phyloP scores from a whole-genome alignment of 2,888 invertebrate species.

The Scrobipalpa atriplicella region DNA sequence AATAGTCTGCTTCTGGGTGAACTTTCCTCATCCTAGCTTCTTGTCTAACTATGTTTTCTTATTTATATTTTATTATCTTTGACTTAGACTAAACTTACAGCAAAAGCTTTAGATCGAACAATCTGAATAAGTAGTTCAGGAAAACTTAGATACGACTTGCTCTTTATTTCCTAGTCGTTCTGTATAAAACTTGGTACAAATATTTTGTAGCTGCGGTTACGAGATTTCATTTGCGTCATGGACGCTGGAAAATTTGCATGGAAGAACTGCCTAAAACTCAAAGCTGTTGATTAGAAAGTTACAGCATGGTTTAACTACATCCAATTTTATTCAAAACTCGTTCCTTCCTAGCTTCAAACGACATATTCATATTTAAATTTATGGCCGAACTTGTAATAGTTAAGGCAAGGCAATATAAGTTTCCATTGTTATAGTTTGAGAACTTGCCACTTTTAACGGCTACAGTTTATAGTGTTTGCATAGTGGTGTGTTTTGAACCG shows the following conservation, averaged over 20 bases:
- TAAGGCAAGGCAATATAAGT: constrained; percentile 65
- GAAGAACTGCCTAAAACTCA: not conserved
- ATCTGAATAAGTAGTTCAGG: too few relatives aligned
- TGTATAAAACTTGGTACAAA: too few relatives aligned
- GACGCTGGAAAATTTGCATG: not conserved
- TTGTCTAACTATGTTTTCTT: too few relatives aligned
- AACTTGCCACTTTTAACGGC: constrained; percentile 51
- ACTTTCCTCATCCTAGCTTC: too few relatives aligned
- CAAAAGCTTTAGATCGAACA: too few relatives aligned
- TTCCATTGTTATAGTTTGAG: constrained; percentile 58
- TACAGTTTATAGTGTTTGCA: constrained; percentile 38
- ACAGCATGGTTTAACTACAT: constrained; percentile 40
- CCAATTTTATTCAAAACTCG: constrained; percentile 47
- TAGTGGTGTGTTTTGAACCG: not conserved
- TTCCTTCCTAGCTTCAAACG: constrained; percentile 55
- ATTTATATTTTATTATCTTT: too few relatives aligned
- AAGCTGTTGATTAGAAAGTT: not conserved
- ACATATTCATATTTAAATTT: constrained; percentile 79
- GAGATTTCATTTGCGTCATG: too few relatives aligned
- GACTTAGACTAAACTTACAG: too few relatives aligned
- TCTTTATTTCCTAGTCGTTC: too few relatives aligned
- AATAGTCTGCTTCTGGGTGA: too few relatives aligned
- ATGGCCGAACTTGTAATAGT: constrained; percentile 70
- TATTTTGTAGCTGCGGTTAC: too few relatives aligned
- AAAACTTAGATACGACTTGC: too few relatives aligned